phyloP scores from a whole-genome alignment of 2,113 vertebrate genomes.

The Rhinopomastus cyanomelas region DNA sequence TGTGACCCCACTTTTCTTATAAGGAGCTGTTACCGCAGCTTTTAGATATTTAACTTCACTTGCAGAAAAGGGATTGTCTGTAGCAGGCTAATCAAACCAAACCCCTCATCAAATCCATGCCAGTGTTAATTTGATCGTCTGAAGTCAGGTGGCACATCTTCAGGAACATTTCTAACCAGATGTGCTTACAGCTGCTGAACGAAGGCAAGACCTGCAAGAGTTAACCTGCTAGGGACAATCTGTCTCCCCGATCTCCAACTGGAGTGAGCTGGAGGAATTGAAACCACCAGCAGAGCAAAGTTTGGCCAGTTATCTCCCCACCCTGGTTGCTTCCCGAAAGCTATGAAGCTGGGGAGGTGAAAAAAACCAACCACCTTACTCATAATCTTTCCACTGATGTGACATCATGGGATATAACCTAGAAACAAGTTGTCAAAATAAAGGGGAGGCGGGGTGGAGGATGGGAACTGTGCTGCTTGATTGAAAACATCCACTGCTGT shows the following conservation, averaged over 20 bases:
- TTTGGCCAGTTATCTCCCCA: neutral
- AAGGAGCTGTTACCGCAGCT: neutral
- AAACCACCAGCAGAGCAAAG: neutral
- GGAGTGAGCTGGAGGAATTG: neutral
- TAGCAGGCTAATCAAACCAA: neutral
- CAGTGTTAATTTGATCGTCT: neutral
- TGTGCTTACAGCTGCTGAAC: neutral
- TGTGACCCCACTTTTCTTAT: neutral
- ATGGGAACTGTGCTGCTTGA: neutral
- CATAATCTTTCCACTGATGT: conserved; percentile 55
- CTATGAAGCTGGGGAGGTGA: neutral
- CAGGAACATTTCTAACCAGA: neutral
- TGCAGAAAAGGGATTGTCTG: neutral
- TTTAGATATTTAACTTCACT: neutral
- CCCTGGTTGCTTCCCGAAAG: neutral
- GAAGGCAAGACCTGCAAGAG: neutral
- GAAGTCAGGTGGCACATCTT: neutral
- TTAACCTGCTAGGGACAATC: conserved; percentile 16
- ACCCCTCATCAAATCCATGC: neutral
- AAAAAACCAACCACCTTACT: neutral
- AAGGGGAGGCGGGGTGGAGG: neutral
- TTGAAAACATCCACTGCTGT: conserved; percentile 39
- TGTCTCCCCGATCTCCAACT: neutral
- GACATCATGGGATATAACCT: conserved; percentile 61
- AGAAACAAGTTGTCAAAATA: conserved; percentile 63